Conservation (phyloP, 1,140 invertebrate genomes). For the Drosophila teissieri region DNA sequence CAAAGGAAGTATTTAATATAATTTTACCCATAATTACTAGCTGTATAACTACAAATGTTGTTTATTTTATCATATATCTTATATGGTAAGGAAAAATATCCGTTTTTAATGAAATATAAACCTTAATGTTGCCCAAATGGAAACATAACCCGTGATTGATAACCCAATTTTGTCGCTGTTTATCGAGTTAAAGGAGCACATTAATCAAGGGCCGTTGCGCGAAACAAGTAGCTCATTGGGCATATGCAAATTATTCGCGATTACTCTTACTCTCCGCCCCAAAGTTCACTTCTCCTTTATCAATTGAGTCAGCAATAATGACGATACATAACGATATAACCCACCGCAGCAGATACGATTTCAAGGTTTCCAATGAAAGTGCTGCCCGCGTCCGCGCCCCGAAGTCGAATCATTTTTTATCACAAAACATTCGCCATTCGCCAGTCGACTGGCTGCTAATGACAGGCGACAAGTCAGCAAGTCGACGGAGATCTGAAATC, state of each 20-base stretch:
- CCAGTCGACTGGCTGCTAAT: slow-evolving; percentile 67
- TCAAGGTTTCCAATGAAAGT: slow-evolving; percentile 71
- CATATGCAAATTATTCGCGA: slow-evolving; percentile 67
- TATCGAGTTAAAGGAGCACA: slow-evolving; percentile 40
- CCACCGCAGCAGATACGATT: slow-evolving; percentile 25
- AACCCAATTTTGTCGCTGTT: slow-evolving; percentile 13
- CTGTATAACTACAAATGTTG: no score
- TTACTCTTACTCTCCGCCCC: slow-evolving; percentile 29
- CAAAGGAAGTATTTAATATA: no score
- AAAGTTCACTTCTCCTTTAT: slow-evolving; percentile 29
- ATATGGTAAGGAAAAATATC: neutral
- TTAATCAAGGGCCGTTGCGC: slow-evolving; percentile 68
- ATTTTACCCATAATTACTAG: no score
- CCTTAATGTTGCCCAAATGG: neutral
- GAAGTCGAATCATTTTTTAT: slow-evolving; percentile 67
- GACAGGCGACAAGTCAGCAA: slow-evolving; percentile 75
- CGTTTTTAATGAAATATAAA: neutral
- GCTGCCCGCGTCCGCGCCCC: slow-evolving; percentile 7
- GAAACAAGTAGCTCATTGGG: slow-evolving; percentile 73
- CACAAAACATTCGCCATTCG: slow-evolving; percentile 30
- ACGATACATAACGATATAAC: slow-evolving; percentile 26
- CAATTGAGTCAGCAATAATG: slow-evolving; percentile 46
- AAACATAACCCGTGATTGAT: neutral
- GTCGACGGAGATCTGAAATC: slow-evolving; percentile 13
- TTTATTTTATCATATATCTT: no score